These are phyloP conservation scores for Clarias laeviceps DNA, from an alignment of 2,797 vertebrate species.

Conservation along the genomic window DNA sequence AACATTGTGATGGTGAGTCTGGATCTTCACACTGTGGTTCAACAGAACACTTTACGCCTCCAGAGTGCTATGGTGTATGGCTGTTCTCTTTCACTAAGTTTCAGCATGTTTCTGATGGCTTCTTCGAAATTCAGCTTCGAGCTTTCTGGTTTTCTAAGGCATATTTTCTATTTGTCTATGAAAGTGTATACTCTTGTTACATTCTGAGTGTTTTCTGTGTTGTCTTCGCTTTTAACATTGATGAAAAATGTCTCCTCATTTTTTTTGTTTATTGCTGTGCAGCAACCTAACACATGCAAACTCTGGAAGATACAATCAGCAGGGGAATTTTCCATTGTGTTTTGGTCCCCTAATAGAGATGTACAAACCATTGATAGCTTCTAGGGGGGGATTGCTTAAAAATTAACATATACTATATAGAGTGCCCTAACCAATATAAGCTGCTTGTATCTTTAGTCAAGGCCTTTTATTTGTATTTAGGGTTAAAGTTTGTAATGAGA, in stretches of 20 bases:
- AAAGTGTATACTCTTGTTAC: slow-evolving; percentile 57
- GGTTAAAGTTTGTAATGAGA: neutral
- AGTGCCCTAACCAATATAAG: neutral
- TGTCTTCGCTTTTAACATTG: slow-evolving; percentile 52
- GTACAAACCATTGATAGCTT: neutral
- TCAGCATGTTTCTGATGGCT: slow-evolving; percentile 25
- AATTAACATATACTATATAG: neutral
- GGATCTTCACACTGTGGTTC: slow-evolving; percentile 5
- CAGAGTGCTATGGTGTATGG: neutral
- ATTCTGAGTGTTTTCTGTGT: slow-evolving; percentile 54
- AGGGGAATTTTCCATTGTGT: neutral
- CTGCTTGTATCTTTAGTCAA: neutral
- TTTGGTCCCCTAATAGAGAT: neutral
- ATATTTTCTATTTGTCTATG: slow-evolving; percentile 54
- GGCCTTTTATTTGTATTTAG: neutral
- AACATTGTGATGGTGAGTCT: neutral
- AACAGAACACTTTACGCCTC: neutral
- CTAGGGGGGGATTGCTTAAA: neutral
- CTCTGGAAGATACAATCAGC: slow-evolving; percentile 43
- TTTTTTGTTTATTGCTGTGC: slow-evolving; percentile 52
- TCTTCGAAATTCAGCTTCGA: slow-evolving; percentile 8
- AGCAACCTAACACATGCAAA: slow-evolving; percentile 54
- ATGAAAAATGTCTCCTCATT: slow-evolving; percentile 40
- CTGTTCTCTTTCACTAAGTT: neutral
- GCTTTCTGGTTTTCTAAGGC: neutral